Conservation (phyloP, 2,888 invertebrate genomes). For the Xestia sexstrigata region DNA sequence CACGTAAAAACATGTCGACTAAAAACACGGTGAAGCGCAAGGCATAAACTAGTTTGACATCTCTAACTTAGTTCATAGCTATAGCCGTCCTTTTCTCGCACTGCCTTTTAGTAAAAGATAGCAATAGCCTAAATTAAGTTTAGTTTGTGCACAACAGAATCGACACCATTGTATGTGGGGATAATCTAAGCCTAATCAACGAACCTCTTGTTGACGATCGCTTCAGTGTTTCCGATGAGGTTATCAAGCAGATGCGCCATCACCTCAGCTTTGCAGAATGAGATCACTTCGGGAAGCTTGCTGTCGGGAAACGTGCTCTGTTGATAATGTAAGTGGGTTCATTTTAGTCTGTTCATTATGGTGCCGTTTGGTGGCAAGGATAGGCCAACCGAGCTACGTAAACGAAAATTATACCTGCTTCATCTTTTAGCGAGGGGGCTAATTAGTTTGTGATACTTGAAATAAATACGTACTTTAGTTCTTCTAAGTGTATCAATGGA, state of each 20-base stretch:
- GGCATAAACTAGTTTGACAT: too few relatives aligned
- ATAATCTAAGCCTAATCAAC: conserved; percentile 47
- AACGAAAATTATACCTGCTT: not conserved
- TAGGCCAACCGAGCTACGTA: not conserved
- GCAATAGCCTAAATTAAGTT: too few relatives aligned
- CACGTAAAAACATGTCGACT: too few relatives aligned
- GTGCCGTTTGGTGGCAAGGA: not conserved
- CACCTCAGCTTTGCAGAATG: conserved; percentile 96
- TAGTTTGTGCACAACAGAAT: too few relatives aligned
- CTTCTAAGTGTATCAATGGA: not conserved
- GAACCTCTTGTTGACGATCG: conserved; percentile 76
- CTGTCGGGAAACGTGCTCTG: conserved; percentile 94
- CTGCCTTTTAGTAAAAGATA: too few relatives aligned
- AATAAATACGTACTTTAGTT: not conserved
- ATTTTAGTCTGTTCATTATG: not conserved
- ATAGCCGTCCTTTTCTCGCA: too few relatives aligned
- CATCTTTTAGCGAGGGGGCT: not conserved
- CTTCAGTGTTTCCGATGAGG: conserved; percentile 76
- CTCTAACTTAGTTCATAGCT: too few relatives aligned
- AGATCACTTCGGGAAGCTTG: conserved; percentile 95
- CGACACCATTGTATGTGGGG: too few relatives aligned
- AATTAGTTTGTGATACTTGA: not conserved
- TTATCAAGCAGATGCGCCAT: conserved; percentile 93
- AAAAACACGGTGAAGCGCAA: too few relatives aligned
- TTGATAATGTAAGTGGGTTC: conserved; percentile 60